A percentile compares a stretch with the other conserved stretches of the same genome.
Conservation (phyloP, 1,140 invertebrate species). For the Rhysida immarginata region DNA sequence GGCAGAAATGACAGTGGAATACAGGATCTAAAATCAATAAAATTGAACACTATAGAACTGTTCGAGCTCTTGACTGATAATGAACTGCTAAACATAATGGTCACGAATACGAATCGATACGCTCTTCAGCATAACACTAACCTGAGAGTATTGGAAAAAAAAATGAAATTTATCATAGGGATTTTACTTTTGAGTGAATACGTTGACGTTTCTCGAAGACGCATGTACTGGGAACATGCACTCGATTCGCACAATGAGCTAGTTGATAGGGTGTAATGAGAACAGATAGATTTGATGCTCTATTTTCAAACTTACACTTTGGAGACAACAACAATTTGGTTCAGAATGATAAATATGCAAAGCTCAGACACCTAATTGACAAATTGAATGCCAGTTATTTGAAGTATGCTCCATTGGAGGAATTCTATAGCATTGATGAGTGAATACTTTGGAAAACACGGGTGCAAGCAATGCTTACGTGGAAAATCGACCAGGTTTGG, state of each 20-base stretch:
- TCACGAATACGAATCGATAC: neutral
- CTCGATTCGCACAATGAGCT: conserved; percentile 15
- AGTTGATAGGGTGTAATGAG: conserved; percentile 14
- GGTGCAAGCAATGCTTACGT: conserved; percentile 15
- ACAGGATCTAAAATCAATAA: neutral
- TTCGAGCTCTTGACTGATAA: conserved; percentile 6
- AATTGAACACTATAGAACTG: neutral
- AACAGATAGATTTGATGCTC: conserved; percentile 17
- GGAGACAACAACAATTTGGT: conserved; percentile 20
- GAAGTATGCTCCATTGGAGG: conserved; percentile 11
- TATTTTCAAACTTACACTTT: conserved; percentile 20
- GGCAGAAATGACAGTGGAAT: neutral
- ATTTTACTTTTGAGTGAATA: neutral
- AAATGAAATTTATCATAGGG: conserved; percentile 2
- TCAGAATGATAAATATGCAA: conserved; percentile 24
- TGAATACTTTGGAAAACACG: conserved; percentile 15
- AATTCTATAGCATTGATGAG: conserved; percentile 14
- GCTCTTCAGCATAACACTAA: conserved; percentile 1
- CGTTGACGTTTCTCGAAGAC: neutral
- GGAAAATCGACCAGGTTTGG: conserved; percentile 18
- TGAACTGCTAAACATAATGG: neutral
- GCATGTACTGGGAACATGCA: neutral
- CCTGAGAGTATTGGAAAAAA: neutral
- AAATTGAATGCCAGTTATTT: conserved; percentile 21
- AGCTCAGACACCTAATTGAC: conserved; percentile 19